Conservation (phyloP, 2,113 vertebrate genomes). For the Heptranchias perlo region DNA sequence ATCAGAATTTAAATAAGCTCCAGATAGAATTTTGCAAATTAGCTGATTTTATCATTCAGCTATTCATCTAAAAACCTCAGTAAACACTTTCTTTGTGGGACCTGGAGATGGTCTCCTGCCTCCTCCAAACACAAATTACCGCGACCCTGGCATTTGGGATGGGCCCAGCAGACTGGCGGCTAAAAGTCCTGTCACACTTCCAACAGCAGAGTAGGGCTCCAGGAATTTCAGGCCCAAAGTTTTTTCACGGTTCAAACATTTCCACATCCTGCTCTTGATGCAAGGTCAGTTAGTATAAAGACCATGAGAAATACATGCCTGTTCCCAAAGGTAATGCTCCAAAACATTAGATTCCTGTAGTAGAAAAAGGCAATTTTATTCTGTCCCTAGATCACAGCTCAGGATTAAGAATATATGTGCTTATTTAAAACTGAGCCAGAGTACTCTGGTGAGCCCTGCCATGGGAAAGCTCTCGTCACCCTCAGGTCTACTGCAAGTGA, state of each 20-base stretch:
- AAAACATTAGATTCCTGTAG: neutral
- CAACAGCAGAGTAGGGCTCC: neutral
- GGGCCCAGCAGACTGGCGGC: neutral
- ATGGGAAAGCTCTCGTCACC: neutral
- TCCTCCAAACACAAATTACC: neutral
- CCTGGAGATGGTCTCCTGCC: neutral
- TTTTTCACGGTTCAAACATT: neutral
- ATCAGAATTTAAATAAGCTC: neutral
- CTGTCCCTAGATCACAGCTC: neutral
- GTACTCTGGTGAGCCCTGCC: neutral
- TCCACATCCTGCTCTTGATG: neutral
- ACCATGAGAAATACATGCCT: neutral
- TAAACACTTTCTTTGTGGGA: neutral
- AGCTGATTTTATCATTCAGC: neutral
- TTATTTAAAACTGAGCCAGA: neutral
- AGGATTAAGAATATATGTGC: neutral
- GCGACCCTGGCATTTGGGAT: neutral
- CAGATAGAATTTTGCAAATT: neutral
- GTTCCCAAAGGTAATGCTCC: neutral
- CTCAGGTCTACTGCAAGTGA: neutral
- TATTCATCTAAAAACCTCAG: neutral
- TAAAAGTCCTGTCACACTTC: neutral
- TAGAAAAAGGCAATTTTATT: neutral
- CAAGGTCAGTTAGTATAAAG: neutral
- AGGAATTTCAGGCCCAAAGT: neutral